Evolutionary conservation across 2,888 invertebrate genomes (phyloP).

Genomic region (Neoaliturus tenellus): DNA sequence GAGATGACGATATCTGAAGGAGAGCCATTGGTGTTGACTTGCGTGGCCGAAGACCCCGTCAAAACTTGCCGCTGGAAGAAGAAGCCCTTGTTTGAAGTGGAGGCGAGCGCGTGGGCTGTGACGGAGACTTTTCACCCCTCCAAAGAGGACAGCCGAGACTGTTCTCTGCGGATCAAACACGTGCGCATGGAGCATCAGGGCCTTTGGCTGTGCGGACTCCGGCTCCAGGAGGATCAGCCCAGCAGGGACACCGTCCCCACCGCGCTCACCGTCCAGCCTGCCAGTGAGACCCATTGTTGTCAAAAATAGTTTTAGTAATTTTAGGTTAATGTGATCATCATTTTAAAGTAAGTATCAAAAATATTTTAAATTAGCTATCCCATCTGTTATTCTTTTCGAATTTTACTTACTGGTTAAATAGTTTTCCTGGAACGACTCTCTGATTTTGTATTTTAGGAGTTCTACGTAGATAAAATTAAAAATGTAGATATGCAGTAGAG

Average conservation of each 20-base stretch:
- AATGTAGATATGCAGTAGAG: no score
- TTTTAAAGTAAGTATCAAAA: no score
- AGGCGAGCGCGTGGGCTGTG: neutral
- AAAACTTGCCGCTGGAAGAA: constrained; percentile 15
- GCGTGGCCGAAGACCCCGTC: neutral
- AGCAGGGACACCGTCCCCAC: neutral
- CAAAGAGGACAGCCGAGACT: neutral
- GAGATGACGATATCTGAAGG: constrained; percentile 13
- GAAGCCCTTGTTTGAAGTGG: neutral
- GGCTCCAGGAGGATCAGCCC: constrained; percentile 3
- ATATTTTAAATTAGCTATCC: no score
- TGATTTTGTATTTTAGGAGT: no score
- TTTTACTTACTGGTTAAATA: no score
- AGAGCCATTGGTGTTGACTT: neutral
- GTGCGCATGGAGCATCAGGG: constrained; percentile 2
- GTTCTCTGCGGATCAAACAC: constrained; percentile 1
- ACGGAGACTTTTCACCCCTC: neutral
- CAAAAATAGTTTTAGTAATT: no score
- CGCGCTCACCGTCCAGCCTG: constrained; percentile 15
- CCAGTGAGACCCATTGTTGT: no score
- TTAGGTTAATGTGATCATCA: no score
- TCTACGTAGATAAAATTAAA: no score
- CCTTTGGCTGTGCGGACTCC: neutral
- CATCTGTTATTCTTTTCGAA: no score
- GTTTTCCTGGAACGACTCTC: no score